Evolutionary conservation across 2,113 vertebrate genomes (phyloP).

Genomic region (Stegostoma tigrinum): DNA sequence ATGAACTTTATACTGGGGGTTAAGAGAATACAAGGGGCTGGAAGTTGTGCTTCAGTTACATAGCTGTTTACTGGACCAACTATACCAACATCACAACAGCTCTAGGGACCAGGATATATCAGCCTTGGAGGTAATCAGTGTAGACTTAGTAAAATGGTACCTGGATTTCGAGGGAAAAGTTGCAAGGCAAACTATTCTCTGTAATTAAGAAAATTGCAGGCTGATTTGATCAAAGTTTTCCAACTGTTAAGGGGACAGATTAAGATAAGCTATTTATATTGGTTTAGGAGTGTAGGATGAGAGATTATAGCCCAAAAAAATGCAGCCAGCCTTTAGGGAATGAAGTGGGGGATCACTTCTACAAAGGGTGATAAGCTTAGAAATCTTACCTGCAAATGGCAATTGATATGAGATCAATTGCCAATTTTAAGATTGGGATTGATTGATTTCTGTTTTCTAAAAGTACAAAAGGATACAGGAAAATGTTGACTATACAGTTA

Average conservation of each 20-base stretch:
- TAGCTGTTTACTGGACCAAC: background rate
- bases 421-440: too few species aligned
- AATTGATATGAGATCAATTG: too few species aligned
- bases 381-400: too few species aligned
- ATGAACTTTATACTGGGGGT: background rate
- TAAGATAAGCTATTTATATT: too few species aligned
- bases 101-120: background rate
- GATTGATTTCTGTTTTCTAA: too few species aligned
- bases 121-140: background rate
- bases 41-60: background rate
- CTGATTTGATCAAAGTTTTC: background rate
- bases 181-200: background rate
- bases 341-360: too few species aligned
- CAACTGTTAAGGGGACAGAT: background rate
- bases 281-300: too few species aligned
- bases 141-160: background rate
- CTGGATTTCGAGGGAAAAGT: background rate
- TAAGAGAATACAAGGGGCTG: background rate
- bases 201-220: background rate
- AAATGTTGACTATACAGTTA: background rate
- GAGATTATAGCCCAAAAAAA: too few species aligned
- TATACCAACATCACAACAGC: background rate
- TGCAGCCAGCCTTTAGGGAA: too few species aligned
- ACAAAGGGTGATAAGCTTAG: too few species aligned
- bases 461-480: background rate